Evolutionary conservation across 2,797 vertebrate species (phyloP).

Genomic region (Neomorphus geoffroyi): DNA sequence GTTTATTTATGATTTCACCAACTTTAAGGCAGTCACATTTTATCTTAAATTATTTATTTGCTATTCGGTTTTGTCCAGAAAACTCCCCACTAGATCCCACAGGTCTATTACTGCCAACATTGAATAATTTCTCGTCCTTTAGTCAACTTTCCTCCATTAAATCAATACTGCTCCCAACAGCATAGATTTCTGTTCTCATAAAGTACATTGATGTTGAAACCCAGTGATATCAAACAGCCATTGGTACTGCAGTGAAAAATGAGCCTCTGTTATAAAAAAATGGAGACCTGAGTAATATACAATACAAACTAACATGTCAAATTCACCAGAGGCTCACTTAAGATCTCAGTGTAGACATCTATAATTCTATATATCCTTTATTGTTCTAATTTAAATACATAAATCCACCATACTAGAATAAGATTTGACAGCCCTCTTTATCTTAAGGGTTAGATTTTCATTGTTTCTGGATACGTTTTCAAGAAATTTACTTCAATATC

Average conservation of each 20-base stretch:
- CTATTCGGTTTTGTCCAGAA: not conserved
- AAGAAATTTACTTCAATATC: not conserved
- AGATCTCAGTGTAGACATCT: not conserved
- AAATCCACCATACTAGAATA: not conserved
- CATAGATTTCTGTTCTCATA: not conserved
- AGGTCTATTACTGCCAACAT: not conserved
- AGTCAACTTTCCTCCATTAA: not conserved
- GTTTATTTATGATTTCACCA: not conserved
- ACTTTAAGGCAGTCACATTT: not conserved
- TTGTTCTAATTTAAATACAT: not conserved
- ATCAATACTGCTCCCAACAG: not conserved
- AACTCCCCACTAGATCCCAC: not conserved
- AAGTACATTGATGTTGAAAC: not conserved
- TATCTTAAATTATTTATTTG: not conserved
- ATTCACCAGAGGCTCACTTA: not conserved
- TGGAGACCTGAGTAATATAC: not conserved
- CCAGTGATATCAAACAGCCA: not conserved
- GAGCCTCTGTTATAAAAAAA: not conserved
- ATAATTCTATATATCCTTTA: not conserved
- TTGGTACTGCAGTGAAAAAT: not conserved
- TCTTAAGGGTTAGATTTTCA: not conserved
- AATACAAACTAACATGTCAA: not conserved
- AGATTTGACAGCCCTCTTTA: not conserved
- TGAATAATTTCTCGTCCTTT: not conserved
- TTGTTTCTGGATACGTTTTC: not conserved